Evolutionary conservation across 53 echinoderm and acorn worm species (phyloP).

Genomic region (Glandiceps talaboti): DNA sequence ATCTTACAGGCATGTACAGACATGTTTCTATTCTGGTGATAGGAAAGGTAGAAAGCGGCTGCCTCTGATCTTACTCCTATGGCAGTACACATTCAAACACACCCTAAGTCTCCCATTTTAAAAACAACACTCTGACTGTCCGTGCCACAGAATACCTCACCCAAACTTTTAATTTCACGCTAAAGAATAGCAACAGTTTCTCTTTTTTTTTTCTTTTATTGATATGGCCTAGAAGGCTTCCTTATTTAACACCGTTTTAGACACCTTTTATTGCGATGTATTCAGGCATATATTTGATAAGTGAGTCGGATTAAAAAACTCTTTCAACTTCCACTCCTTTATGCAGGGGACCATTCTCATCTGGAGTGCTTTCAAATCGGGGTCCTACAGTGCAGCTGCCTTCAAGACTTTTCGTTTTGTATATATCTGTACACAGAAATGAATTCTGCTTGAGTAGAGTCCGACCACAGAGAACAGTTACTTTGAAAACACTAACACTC

Average conservation of each 20-base stretch:
- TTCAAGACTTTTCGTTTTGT: neutral
- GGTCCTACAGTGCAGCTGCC: neutral
- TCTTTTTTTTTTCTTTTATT: neutral
- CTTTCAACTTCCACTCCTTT: too few relatives aligned
- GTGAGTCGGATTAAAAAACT: neutral
- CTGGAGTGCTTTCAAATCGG: too few relatives aligned
- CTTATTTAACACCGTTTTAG: neutral
- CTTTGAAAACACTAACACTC: neutral
- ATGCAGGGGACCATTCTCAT: too few relatives aligned
- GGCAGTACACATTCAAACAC: neutral
- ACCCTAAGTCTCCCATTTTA: neutral
- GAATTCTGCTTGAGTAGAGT: neutral
- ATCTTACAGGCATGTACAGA: too few relatives aligned
- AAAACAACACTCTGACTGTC: neutral
- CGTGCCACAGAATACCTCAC: neutral
- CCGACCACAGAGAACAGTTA: neutral
- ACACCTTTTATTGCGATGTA: neutral
- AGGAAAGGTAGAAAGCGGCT: neutral
- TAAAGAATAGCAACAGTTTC: neutral
- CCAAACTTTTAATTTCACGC: neutral
- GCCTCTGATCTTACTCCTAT: neutral
- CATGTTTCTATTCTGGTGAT: too few relatives aligned
- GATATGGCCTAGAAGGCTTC: neutral
- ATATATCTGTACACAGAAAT: neutral
- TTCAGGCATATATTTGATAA: neutral